These are phyloP conservation scores for Cervus canadensis DNA, from an alignment of 2,113 vertebrate species.

Conservation along the genomic window DNA sequence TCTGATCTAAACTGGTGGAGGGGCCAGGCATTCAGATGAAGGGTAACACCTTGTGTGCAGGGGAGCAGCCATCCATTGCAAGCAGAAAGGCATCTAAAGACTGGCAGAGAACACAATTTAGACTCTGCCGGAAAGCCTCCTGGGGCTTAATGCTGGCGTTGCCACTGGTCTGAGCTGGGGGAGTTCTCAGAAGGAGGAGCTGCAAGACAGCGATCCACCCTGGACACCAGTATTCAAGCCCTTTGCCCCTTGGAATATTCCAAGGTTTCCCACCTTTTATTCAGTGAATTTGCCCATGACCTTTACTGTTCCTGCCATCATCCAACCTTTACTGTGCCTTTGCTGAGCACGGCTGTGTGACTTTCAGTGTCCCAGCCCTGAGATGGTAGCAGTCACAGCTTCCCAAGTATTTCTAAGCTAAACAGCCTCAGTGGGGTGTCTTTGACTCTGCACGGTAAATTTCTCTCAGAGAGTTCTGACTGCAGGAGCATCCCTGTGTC, in stretches of 20 bases:
- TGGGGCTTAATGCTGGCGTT: background rate
- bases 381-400: background rate
- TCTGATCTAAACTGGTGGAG: background rate
- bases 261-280: background rate
- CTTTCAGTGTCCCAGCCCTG: background rate
- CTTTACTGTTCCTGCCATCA: background rate
- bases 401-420: background rate
- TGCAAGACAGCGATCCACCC: background rate
- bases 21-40: background rate
- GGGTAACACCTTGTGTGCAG: background rate
- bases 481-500: constrained; percentile 11
- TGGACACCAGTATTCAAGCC: background rate
- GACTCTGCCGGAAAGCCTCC: background rate
- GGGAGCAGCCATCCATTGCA: background rate
- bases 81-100: background rate
- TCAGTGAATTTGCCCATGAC: background rate
- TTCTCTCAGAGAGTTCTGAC: constrained; percentile 11
- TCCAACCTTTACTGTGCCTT: background rate
- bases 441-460: constrained; percentile 27
- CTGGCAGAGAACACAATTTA: background rate
- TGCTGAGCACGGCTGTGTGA: background rate
- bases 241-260: background rate
- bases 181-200: fast-evolving
- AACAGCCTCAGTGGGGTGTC: constrained; percentile 22
- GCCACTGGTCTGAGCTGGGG: background rate